Evolutionary conservation across 2,888 invertebrate genomes (phyloP).

Genomic region (Dugesia japonica): DNA sequence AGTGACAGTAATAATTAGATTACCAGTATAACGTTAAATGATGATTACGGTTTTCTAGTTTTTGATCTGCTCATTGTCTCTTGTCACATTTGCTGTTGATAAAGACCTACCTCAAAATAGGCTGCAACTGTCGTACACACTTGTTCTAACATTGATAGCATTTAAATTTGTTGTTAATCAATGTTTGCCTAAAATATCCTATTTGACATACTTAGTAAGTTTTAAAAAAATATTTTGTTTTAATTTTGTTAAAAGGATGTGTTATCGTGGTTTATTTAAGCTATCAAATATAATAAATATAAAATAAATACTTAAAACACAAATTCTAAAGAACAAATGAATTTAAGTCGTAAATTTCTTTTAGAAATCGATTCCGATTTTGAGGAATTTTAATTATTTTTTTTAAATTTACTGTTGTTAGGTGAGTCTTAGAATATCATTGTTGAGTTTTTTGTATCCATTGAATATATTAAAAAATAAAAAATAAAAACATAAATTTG

Average conservation of each 20-base stretch:
- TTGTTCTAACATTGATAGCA: constrained; percentile 46
- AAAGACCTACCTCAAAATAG: constrained; percentile 43
- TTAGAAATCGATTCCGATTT: too few relatives aligned
- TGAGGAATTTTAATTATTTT: too few relatives aligned
- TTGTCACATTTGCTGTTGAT: constrained; percentile 45
- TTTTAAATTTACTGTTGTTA: too few relatives aligned
- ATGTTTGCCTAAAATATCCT: constrained; percentile 45
- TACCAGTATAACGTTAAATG: not conserved
- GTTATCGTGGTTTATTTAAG: too few relatives aligned
- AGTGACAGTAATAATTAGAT: constrained; percentile 42
- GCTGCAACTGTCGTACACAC: constrained; percentile 45
- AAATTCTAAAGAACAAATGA: too few relatives aligned
- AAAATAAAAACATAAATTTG: too few relatives aligned
- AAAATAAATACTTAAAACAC: too few relatives aligned
- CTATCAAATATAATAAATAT: too few relatives aligned
- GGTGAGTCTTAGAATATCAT: too few relatives aligned
- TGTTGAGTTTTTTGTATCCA: too few relatives aligned
- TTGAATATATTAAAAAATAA: too few relatives aligned
- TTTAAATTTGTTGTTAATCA: constrained; percentile 47
- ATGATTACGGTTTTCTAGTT: constrained; percentile 41
- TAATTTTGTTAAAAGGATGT: not conserved
- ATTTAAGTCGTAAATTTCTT: too few relatives aligned
- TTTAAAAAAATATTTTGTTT: not conserved
- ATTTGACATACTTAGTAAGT: constrained; percentile 44
- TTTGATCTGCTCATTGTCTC: constrained; percentile 44